Evolutionary conservation across 2,888 invertebrate species (phyloP), one percentile per base, ranked within the genome.

Genomic region (Noctua janthe): DNA sequence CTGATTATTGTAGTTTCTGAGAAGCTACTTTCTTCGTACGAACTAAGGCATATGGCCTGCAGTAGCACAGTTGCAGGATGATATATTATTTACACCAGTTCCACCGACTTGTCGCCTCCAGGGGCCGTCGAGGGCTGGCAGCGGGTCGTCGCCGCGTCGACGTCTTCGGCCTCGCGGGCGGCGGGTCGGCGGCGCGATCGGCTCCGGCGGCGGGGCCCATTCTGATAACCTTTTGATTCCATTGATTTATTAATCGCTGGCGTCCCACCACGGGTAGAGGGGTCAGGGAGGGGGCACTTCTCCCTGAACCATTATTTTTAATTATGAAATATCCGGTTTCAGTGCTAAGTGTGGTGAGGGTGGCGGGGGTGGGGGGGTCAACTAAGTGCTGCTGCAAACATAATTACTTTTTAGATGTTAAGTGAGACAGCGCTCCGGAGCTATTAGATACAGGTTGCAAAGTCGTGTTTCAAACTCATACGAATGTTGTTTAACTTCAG

Each of bases 201-300:
- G 4, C 39, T 39, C 5, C 15, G 11, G 23, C 20, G 67, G 23
- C n/a, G 71, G 62, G 39, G 56, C 39, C 66, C 67, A 69, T 70
- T 81, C 73, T 77, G 78, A 80, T 78, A 84, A 79, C 84, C 84
- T 87, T 81, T 87, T 82, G 74, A 89, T 89, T 75, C 69, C 80
- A 83, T 82, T 87, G 89, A 87, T 89, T 88, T 89, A 89, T 86
- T 87, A 78, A 82, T 80, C 76, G 74, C 13, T 69, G 35, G 47
- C 59, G 49, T 43, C 51, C 56, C 43, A 23, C 67, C n/a, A 59
- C 20, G 39, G 56, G 51, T 59, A 4, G 43, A 13, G 56, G 29
- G 39, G 29, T 1, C 1, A 20, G 15, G 51, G 10, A 13, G 23
- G 7, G 10, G 35, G 29, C 10, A 20, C 15, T 72, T 66, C 80